Evolutionary conservation across 1,140 invertebrate genomes (phyloP).

Genomic region (Micrasema minimum): DNA sequence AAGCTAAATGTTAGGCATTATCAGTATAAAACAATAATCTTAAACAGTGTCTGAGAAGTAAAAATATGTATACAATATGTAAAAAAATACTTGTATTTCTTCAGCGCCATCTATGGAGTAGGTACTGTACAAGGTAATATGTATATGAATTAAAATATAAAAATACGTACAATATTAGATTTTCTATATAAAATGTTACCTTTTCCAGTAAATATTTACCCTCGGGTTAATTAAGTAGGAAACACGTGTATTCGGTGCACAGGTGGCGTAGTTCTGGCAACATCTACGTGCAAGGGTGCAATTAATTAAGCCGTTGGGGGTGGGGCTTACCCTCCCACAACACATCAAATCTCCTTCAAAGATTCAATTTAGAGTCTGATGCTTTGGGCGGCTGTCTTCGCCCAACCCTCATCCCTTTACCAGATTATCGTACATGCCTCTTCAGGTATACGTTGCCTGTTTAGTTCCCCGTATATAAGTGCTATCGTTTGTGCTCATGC

Average conservation of each 20-base stretch:
- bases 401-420: background rate
- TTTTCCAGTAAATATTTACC: background rate
- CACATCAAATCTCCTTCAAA: conserved; percentile 35
- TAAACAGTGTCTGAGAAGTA: too few relatives aligned
- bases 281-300: conserved; percentile 26
- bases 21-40: too few relatives aligned
- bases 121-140: too few relatives aligned
- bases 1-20: too few relatives aligned
- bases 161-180: too few relatives aligned
- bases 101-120: too few relatives aligned
- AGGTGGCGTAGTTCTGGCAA: background rate
- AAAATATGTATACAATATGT: too few relatives aligned
- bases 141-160: too few relatives aligned
- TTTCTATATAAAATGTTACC: background rate
- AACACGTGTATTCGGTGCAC: background rate
- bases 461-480: background rate
- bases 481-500: background rate
- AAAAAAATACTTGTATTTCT: too few relatives aligned
- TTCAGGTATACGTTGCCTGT: background rate
- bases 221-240: background rate
- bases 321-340: conserved; percentile 13
- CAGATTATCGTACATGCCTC: conserved; percentile 10
- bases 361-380: conserved; percentile 32
- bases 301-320: conserved; percentile 31
- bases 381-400: background rate